Percentiles rank a stretch among this genome's conserved stretches.
Evolutionary conservation across 2,888 invertebrate species (phyloP).

Genomic region (Spisula subtruncata): DNA sequence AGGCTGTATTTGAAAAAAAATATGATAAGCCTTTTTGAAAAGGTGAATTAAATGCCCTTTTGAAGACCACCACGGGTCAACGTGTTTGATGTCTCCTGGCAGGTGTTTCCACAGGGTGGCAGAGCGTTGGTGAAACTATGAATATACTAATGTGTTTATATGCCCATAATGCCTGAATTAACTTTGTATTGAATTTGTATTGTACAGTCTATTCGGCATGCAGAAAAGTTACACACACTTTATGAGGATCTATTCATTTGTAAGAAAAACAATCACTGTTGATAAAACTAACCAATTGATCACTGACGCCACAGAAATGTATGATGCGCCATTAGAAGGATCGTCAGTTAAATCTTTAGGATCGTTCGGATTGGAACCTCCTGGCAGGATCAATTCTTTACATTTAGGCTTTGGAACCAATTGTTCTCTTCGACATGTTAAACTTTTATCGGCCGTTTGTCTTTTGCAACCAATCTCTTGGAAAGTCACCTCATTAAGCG

Average conservation of each 20-base stretch:
- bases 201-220: too few species aligned
- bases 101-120: too few species aligned
- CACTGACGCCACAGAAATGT: not conserved
- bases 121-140: too few species aligned
- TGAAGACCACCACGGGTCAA: too few species aligned
- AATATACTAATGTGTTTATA: not conserved
- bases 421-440: not conserved
- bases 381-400: not conserved
- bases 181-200: too few species aligned
- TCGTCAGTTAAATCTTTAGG: not conserved
- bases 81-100: too few species aligned
- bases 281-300: not conserved
- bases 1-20: too few species aligned
- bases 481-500: not conserved
- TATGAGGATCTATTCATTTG: too few species aligned
- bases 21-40: too few species aligned
- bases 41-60: too few species aligned
- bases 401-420: constrained; percentile 11
- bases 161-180: too few species aligned
- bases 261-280: not conserved
- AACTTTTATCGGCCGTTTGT: not conserved
- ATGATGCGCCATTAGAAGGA: not conserved
- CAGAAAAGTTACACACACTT: too few species aligned
- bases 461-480: not conserved
- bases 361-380: not conserved